Conservation (phyloP, 1,140 invertebrate genomes). For the Paralvinella palmiformis region DNA sequence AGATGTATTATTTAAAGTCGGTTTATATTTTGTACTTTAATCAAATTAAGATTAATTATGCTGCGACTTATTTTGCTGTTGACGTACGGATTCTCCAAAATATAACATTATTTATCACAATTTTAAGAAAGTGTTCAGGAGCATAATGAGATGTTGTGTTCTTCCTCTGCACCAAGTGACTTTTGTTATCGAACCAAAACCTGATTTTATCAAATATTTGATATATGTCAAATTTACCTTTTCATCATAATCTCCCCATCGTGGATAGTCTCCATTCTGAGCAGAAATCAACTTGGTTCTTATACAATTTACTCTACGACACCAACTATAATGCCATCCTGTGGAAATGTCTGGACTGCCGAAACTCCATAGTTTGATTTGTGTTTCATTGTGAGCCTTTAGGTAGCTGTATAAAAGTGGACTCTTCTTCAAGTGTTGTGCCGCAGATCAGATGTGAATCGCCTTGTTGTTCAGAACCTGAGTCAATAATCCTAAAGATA, state of each 20-base stretch:
- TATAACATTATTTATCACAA: too few relatives aligned
- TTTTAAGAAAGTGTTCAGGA: too few relatives aligned
- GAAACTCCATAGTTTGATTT: conserved; percentile 26
- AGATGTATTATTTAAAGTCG: too few relatives aligned
- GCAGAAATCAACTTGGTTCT: conserved; percentile 49
- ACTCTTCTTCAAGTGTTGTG: background rate
- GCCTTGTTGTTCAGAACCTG: background rate
- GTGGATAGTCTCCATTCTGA: conserved; percentile 24
- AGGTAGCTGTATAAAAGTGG: background rate
- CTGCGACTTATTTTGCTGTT: too few relatives aligned
- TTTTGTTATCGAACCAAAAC: background rate
- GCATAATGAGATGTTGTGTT: too few relatives aligned
- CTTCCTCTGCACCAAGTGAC: too few relatives aligned
- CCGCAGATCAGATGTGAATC: background rate
- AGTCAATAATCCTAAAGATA: background rate
- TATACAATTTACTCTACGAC: conserved; percentile 58
- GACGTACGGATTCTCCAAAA: too few relatives aligned
- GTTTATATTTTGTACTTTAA: too few relatives aligned
- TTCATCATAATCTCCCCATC: conserved; percentile 21
- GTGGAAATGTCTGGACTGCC: conserved; percentile 64
- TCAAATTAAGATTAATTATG: too few relatives aligned
- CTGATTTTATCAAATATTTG: background rate
- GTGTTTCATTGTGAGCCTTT: background rate
- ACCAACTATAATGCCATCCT: conserved; percentile 63
- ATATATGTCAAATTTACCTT: too few relatives aligned